Percentiles rank a stretch among this genome's conserved stretches.
These are phyloP conservation scores for Heteronetta atricapilla DNA, from an alignment of 2,113 vertebrate genomes.

Conservation along the genomic window DNA sequence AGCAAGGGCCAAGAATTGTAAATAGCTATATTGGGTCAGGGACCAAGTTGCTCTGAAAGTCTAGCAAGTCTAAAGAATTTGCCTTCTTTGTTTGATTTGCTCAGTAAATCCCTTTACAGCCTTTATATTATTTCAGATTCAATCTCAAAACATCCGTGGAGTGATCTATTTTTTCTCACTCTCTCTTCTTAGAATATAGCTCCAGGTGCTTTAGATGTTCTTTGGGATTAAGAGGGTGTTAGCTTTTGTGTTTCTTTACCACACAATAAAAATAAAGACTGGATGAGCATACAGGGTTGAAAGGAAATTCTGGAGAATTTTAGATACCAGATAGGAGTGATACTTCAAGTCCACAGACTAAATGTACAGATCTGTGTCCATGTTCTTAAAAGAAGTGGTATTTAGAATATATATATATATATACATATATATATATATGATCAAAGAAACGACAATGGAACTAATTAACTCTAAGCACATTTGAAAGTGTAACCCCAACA, in stretches of 20 bases:
- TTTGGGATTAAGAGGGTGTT: not conserved
- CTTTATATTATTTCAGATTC: constrained; percentile 16
- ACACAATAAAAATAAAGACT: constrained; percentile 48
- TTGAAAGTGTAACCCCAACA: not conserved
- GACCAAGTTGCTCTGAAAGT: constrained; percentile 24
- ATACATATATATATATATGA: too few species aligned
- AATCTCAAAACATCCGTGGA: not conserved
- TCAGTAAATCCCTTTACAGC: not conserved
- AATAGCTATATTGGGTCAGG: constrained; percentile 22
- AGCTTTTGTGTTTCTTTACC: constrained; percentile 18
- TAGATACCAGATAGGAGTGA: not conserved
- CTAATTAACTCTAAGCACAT: not conserved
- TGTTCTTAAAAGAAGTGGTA: not conserved
- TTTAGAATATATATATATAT: not conserved
- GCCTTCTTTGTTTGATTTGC: not conserved
- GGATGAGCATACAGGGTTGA: constrained; percentile 5
- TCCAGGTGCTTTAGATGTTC: not conserved
- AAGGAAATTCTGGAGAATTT: constrained; percentile 53
- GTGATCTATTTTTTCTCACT: not conserved
- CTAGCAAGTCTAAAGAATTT: constrained; percentile 11
- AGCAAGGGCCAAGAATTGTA: constrained; percentile 39
- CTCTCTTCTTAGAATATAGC: not conserved
- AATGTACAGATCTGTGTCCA: not conserved
- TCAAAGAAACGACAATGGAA: not conserved
- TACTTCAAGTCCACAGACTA: not conserved